Evolutionary conservation across 1,140 invertebrate species (phyloP), one percentile per base, ranked within the genome.

Genomic region (Anoplolepis gracilipes): DNA sequence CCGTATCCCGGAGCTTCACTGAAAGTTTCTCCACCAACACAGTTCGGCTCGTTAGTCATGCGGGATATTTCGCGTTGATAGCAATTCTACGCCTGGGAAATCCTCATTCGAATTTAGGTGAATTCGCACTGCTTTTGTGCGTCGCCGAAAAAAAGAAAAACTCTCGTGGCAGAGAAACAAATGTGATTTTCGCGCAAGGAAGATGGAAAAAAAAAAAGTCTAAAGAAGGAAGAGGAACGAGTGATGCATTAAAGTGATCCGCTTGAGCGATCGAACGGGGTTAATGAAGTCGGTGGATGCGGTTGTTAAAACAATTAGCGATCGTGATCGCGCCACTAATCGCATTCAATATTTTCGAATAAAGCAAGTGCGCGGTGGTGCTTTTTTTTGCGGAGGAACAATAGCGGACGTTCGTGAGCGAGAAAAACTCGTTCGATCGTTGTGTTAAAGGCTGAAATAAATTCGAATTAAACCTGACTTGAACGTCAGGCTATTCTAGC

Each of bases 221-320:
- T 2, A 6, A 19, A 39, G 3, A 36, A 19, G n/a, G 11, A 28
- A 8, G n/a, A 7, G 11, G n/a, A 79, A 36, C 16, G 57, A 64
- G 49, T 64, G 76, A 59, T 46, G 67, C 67, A 82, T 82, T 70
- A 82, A 82, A 28, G 53, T n/a, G 49, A 25, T 39, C 49, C 6
- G 72, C 42, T 72, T 67, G 19, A 55, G 2, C 25, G n/a, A 8
- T 6, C 33, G 49, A 75, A 76, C 57, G 57, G 30, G n/a, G 57
- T 84, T 84, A 84, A 84, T 84, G 55, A 73, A 64, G 69, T 46
- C 39, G 25, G 25, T 36, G 13, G 57, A 72, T 36, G 79, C 33
- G 70, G 69, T 84, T 75, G 55, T 84, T 77, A 49, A 76, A 61
- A 76, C 76, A 84, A 84, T 84, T 77, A 84, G n/a, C 33, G 42